Base-by-base conservation (phyloP, 1,140 invertebrate genomes). In the Leptinotarsa defecta region DNA sequence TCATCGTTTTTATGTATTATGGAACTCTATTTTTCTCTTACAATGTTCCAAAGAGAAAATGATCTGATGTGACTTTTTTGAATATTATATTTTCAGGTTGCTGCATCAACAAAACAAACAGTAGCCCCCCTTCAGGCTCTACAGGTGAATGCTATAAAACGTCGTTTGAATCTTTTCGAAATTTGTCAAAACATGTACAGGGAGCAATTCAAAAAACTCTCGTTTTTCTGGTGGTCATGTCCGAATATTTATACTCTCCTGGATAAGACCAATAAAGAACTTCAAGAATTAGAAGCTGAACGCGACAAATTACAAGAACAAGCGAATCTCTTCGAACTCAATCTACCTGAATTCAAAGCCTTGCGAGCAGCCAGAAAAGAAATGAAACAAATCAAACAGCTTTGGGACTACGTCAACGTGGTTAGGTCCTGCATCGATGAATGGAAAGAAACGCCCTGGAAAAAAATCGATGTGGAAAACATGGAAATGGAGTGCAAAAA, bases 401-500 rank as follows among this genome's bases (percentile, higher is more conserved):
- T 98, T 5, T 98, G 97, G 96, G 96, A 98, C 86, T 97, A 96
- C 83, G 91, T 95, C 17, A 88, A 91, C 76, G 90, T 97, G 15
- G 92, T 98, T 4, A 88, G 89, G 80, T 92, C 92, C 1, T 94
- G 91, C 75, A 92, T 98, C 70, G 90, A 95, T 71, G 93, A 95
- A 84, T 98, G 96, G 96, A 96, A 97, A 84, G 94, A 91, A 34
- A 98, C 96, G 0, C 90, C 91, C 0, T 98, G 96, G 96, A 94
- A 94, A 82, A 94, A 95, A 81, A 95, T 98, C 71, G 95, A 98
- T 82, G 94, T 96, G 1, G 97, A 99, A 83, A 90, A 90, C 64
- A 96, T 98, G 94, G 96, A 98, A 84, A 92, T 95, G 82, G 95
- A 98, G 82, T 96, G 95, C 84, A 98, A 98, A 84, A 93, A 94